phyloP scores from a whole-genome alignment of 1,140 invertebrate genomes.

The Chironomus striatipennis region DNA sequence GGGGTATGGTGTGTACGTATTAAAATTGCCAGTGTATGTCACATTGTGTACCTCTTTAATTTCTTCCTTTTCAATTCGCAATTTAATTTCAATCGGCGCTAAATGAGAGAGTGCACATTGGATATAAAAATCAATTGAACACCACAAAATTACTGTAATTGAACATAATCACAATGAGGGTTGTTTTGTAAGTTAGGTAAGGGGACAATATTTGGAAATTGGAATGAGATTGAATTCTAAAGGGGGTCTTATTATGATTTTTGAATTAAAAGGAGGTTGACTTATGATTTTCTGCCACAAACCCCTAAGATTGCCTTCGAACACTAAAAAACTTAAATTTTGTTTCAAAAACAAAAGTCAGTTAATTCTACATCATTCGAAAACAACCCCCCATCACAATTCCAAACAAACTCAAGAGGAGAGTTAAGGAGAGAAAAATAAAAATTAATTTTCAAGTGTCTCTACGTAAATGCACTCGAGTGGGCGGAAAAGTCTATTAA shows the following conservation, averaged over 20 bases:
- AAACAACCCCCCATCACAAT: too few species aligned
- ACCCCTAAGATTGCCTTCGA: too few species aligned
- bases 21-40: not conserved
- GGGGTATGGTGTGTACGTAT: not conserved
- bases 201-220: not conserved
- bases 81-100: not conserved
- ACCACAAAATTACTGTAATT: slow-evolving; percentile 12
- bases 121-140: not conserved
- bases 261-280: too few species aligned
- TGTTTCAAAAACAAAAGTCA: too few species aligned
- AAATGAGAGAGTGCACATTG: not conserved
- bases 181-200: not conserved
- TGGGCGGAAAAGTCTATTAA: slow-evolving; percentile 21
- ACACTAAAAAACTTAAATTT: too few species aligned
- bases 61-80: not conserved
- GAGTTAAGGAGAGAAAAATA: not conserved
- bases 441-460: slow-evolving; percentile 16
- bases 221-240: not conserved
- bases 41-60: not conserved
- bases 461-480: not conserved
- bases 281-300: too few species aligned
- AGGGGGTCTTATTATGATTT: too few species aligned
- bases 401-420: not conserved
- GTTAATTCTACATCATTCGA: too few species aligned
- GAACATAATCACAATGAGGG: not conserved